Conservation (phyloP, 2,797 vertebrate genomes). For the Ptychobarbus kaznakovi region DNA sequence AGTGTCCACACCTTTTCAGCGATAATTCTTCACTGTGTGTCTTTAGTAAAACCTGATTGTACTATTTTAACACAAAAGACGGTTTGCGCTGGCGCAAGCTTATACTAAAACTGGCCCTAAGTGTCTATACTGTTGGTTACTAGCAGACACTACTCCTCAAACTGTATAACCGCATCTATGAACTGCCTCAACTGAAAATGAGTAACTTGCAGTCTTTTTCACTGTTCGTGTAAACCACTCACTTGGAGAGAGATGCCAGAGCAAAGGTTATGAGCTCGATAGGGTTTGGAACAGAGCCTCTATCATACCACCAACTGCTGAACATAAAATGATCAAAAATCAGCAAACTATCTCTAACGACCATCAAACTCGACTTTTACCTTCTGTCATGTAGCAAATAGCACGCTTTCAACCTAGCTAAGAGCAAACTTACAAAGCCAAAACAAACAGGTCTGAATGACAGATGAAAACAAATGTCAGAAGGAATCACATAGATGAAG, state of each 20-base stretch:
- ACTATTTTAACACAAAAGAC: too few species aligned
- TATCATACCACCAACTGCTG: neutral
- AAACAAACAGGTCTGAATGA: constrained; percentile 66
- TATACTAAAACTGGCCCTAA: too few species aligned
- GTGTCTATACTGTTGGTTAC: neutral
- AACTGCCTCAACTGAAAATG: neutral
- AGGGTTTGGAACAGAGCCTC: constrained; percentile 5
- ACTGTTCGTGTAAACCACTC: neutral
- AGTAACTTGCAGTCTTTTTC: neutral
- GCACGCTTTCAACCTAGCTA: neutral
- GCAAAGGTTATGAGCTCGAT: too few species aligned
- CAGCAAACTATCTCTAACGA: neutral
- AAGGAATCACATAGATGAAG: constrained; percentile 73
- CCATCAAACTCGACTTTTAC: neutral
- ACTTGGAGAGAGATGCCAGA: neutral
- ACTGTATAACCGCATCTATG: neutral
- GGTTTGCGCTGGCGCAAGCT: too few species aligned
- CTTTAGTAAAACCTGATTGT: too few species aligned
- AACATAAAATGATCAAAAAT: neutral
- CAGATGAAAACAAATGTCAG: constrained; percentile 72
- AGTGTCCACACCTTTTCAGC: too few species aligned
- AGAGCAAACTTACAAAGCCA: constrained; percentile 56
- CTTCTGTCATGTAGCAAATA: neutral
- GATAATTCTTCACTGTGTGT: too few species aligned
- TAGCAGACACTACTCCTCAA: neutral